These are phyloP conservation scores for Neodiprion virginianus DNA, from an alignment of 1,140 invertebrate species.

Conservation along the genomic window DNA sequence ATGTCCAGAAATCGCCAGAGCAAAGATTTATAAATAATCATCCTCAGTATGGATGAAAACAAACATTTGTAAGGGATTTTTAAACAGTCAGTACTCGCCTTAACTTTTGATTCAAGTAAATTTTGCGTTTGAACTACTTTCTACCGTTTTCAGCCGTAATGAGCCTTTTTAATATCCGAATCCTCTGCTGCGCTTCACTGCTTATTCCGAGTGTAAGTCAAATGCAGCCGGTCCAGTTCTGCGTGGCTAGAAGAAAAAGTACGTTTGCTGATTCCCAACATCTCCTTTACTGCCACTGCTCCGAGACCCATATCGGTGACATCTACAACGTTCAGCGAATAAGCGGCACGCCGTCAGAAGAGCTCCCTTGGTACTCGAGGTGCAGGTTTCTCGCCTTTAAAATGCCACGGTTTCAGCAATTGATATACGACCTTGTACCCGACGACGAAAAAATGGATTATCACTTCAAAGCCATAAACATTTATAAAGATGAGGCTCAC, in stretches of 20 bases:
- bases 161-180: slow-evolving; percentile 60
- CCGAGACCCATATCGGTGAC: background rate
- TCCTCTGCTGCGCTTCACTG: slow-evolving; percentile 64
- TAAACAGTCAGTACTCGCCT: too few relatives aligned
- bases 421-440: slow-evolving; percentile 60
- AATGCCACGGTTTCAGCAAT: slow-evolving; percentile 51
- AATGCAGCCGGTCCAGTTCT: slow-evolving; percentile 2
- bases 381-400: slow-evolving; percentile 65
- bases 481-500: slow-evolving; percentile 57
- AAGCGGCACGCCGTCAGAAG: slow-evolving; percentile 47
- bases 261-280: slow-evolving; percentile 47
- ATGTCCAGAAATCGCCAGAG: too few relatives aligned
- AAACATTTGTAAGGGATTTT: too few relatives aligned
- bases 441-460: slow-evolving; percentile 56
- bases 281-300: slow-evolving; percentile 32
- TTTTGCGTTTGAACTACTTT: too few relatives aligned
- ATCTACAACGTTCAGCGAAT: slow-evolving; percentile 28
- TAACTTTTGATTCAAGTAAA: too few relatives aligned
- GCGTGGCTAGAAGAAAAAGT: slow-evolving; percentile 24
- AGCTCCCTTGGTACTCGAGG: slow-evolving; percentile 61
- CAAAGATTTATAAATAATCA: too few relatives aligned
- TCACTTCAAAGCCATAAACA: slow-evolving; percentile 54
- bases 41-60: too few relatives aligned
- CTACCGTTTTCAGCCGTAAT: slow-evolving; percentile 54
- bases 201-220: slow-evolving; percentile 22